These are phyloP conservation scores for Lepidochitona cinerea DNA, from an alignment of 2,888 invertebrate genomes.

Conservation along the genomic window DNA sequence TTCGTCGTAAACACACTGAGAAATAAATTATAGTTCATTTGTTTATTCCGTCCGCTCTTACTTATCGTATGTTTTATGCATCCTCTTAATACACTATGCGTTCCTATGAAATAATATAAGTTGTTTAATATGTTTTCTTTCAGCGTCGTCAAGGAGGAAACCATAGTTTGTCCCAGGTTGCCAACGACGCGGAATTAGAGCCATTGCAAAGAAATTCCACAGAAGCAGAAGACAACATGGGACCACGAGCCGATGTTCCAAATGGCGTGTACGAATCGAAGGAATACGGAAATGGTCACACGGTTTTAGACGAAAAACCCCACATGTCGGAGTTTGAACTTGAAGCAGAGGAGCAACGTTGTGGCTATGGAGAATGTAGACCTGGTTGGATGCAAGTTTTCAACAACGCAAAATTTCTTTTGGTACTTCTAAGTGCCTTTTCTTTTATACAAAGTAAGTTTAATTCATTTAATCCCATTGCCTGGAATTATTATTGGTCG, in stretches of 20 bases:
- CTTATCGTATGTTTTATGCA: no score
- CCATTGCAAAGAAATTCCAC: neutral
- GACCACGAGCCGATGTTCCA: neutral
- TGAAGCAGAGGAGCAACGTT: constrained; percentile 7
- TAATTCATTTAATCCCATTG: no score
- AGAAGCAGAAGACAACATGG: neutral
- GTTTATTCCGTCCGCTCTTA: no score
- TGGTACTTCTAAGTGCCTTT: constrained; percentile 36
- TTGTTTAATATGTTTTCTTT: no score
- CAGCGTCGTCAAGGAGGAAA: no score
- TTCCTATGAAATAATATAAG: no score
- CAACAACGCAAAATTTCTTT: constrained; percentile 35
- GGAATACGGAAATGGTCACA: neutral
- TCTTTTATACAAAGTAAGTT: constrained; percentile 29
- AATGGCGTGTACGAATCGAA: neutral
- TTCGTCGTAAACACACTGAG: no score
- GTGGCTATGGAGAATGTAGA: constrained; percentile 29
- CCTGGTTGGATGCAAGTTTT: constrained; percentile 28
- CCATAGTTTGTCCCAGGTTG: no score
- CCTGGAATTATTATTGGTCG: no score
- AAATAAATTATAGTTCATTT: no score
- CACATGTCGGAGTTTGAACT: neutral
- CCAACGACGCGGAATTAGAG: no score
- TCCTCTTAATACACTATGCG: no score
- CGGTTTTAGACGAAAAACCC: neutral